Base-by-base conservation (phyloP, 2,888 invertebrate species). In the Aleiodes alternator region DNA sequence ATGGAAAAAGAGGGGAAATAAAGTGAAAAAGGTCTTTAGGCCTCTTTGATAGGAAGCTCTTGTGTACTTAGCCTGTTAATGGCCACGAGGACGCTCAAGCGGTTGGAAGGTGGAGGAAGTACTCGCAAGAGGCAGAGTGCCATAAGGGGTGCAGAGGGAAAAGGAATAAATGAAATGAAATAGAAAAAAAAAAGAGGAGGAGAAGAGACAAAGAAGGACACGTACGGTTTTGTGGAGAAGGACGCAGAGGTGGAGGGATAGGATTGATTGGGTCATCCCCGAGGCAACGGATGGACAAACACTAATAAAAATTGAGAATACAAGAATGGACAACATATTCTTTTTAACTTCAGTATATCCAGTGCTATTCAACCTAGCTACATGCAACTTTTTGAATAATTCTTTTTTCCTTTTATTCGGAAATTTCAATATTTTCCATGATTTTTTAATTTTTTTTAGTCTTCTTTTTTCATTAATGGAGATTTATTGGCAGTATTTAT, bases 181-280 rank as follows among this genome's bases (percentile, higher is more conserved):
- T 31, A 43, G 50, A 61, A 34, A 51, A 12, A 70, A 23, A 61
- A 57, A 7, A 64, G 23, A 23, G 23, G 23, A 23, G 23, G 23
- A 1, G 23, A 5, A 48, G 55, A 38, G 29, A 64, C 29, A 56
- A 29, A 72, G 55, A 43, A 70, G 61, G 50, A 11, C 11, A 43
- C 34, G 48, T 38, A 12, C 34, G 34, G 43, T 43, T 43, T 43
- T 43, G 43, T 7, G 43, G 43, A 43, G 43, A 43, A 72, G 59
- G 71, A 72, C 56, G 72, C 50, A 51, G 48, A 29, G 73, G 64
- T 43, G 43, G 55, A 72, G 29, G 71, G 53, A 29, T 73, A 79
- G 77, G 80, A 87, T 87, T 88, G 88, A 88, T 88, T 85, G 85
- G 86, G 85, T 85, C 87, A 83, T 89, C 87, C 84, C 89, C 88